Conservation (phyloP, 1,140 invertebrate genomes). For the Brachionus manjavacas region DNA sequence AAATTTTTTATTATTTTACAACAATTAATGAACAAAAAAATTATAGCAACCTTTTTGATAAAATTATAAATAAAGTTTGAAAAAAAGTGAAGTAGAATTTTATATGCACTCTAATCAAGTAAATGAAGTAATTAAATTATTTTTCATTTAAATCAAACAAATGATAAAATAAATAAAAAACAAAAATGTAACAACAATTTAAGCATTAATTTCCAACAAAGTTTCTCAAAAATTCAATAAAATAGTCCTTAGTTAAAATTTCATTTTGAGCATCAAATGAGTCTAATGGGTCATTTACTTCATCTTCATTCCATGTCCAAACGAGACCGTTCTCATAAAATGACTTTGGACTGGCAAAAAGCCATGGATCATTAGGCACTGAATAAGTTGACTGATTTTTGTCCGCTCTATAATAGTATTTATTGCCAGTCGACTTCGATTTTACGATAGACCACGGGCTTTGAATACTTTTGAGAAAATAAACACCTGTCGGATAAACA, state of each 20-base stretch:
- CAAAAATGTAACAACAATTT: not conserved
- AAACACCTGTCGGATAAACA: slow-evolving; percentile 24
- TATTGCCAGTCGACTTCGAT: slow-evolving; percentile 4
- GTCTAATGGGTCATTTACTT: not conserved
- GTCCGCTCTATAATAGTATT: slow-evolving; percentile 18
- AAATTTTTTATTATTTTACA: no score
- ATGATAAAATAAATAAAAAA: not conserved
- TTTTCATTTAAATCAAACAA: not conserved
- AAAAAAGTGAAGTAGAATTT: not conserved
- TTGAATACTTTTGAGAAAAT: slow-evolving; percentile 15
- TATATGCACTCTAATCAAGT: not conserved
- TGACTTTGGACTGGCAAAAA: slow-evolving; percentile 21
- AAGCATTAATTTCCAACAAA: not conserved
- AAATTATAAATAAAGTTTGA: not conserved
- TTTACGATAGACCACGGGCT: slow-evolving; percentile 30
- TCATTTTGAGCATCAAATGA: not conserved
- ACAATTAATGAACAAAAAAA: no score
- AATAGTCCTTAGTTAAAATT: slow-evolving; percentile 10
- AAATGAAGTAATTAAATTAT: not conserved
- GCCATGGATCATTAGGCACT: not conserved
- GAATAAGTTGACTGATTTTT: not conserved
- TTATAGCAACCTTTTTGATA: not conserved
- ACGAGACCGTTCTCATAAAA: slow-evolving; percentile 31
- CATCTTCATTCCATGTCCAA: slow-evolving; percentile 26
- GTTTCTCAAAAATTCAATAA: slow-evolving; percentile 15